phyloP scores from a whole-genome alignment of 2,797 vertebrate species.

The Nasua narica region DNA sequence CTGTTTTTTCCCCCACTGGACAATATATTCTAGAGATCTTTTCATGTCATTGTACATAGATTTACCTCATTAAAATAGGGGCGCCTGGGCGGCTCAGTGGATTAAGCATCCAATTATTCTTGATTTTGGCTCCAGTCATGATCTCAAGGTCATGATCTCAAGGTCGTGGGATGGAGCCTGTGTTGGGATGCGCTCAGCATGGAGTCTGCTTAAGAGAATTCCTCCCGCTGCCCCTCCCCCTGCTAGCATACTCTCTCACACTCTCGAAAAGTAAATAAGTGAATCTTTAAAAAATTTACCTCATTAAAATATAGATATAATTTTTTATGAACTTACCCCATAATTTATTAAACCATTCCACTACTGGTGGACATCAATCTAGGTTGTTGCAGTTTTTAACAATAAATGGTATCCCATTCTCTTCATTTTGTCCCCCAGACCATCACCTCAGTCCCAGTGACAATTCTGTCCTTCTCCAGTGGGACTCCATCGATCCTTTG shows the following conservation, averaged over 20 bases:
- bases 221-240: not conserved
- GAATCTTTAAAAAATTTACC: not conserved
- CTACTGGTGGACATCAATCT: not conserved
- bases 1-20: not conserved
- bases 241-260: not conserved
- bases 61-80: not conserved
- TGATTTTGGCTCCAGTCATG: not conserved
- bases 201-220: not conserved
- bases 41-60: not conserved
- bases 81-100: not conserved
- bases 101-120: not conserved
- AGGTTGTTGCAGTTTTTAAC: constrained; percentile 7
- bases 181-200: not conserved
- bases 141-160: not conserved
- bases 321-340: not conserved
- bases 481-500: not conserved
- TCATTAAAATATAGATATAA: not conserved
- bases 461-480: not conserved
- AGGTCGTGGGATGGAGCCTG: not conserved
- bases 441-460: not conserved
- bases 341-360: not conserved
- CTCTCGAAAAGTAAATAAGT: not conserved
- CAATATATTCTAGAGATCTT: not conserved
- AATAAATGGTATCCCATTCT: not conserved
- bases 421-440: not conserved